Evolutionary conservation across 2,113 vertebrate species (phyloP).

Genomic region (Tiliqua scincoides): DNA sequence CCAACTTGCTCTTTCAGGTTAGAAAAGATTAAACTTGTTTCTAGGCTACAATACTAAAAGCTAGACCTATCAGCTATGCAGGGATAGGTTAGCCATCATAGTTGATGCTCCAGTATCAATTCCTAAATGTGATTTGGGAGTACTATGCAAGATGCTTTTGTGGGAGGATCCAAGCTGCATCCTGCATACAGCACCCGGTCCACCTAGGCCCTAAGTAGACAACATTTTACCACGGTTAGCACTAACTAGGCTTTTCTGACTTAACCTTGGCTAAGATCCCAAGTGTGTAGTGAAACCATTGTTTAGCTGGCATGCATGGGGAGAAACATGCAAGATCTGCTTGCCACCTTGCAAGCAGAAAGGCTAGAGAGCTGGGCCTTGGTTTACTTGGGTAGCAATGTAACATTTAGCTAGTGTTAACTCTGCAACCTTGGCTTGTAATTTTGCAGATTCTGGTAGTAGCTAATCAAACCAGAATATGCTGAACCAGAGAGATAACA

Average conservation of each 20-base stretch:
- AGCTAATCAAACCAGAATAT: neutral
- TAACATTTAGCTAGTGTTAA: neutral
- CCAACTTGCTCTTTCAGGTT: neutral
- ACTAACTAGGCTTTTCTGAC: neutral
- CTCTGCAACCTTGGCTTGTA: neutral
- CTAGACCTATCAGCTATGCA: neutral
- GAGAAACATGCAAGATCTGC: neutral
- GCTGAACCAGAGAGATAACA: neutral
- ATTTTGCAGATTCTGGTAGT: neutral
- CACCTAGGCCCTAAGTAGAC: neutral
- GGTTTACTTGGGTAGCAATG: neutral
- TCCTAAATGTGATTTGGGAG: no score
- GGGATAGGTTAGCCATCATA: neutral
- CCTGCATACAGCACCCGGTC: neutral
- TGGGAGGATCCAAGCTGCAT: neutral
- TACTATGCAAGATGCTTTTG: neutral
- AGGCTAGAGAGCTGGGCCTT: neutral
- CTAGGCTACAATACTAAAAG: neutral
- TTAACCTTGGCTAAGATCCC: neutral
- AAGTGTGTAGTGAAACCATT: neutral
- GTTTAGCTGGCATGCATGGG: neutral
- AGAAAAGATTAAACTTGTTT: neutral
- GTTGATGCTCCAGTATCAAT: neutral
- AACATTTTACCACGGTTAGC: neutral
- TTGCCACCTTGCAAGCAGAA: neutral